Conservation (phyloP, 2,113 vertebrate species). For the Daubentonia madagascariensis region DNA sequence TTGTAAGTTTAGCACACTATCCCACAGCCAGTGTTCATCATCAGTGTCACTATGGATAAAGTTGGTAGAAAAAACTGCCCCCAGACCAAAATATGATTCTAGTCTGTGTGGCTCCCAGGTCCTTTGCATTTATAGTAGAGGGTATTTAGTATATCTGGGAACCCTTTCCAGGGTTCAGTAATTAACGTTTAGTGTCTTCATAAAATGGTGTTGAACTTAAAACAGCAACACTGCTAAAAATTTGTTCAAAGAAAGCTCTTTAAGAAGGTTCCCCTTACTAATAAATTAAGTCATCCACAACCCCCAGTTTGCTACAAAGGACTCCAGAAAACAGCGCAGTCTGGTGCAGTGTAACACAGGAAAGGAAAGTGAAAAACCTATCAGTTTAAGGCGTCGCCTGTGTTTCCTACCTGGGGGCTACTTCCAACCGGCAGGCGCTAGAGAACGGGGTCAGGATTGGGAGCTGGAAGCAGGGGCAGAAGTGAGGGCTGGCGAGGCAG, state of each 20-base stretch:
- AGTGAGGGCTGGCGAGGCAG: rapidly evolving
- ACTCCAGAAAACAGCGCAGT: not conserved
- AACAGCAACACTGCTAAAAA: not conserved
- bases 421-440: not conserved
- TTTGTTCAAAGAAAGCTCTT: not conserved
- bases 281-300: not conserved
- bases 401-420: not conserved
- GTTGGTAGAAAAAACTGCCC: not conserved
- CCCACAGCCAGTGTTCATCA: not conserved
- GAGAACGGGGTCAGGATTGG: not conserved
- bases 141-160: not conserved
- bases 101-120: not conserved
- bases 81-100: too few species aligned
- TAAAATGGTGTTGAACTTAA: not conserved
- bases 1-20: not conserved
- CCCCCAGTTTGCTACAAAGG: not conserved
- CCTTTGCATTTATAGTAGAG: not conserved
- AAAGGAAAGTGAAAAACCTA: not conserved
- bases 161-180: not conserved
- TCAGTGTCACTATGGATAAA: too few species aligned
- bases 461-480: too few species aligned
- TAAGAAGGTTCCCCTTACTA: not conserved
- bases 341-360: rapidly evolving
- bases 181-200: not conserved
- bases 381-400: not conserved